Conservation (phyloP, 2,797 vertebrate genomes). For the Buceros bicornis region DNA sequence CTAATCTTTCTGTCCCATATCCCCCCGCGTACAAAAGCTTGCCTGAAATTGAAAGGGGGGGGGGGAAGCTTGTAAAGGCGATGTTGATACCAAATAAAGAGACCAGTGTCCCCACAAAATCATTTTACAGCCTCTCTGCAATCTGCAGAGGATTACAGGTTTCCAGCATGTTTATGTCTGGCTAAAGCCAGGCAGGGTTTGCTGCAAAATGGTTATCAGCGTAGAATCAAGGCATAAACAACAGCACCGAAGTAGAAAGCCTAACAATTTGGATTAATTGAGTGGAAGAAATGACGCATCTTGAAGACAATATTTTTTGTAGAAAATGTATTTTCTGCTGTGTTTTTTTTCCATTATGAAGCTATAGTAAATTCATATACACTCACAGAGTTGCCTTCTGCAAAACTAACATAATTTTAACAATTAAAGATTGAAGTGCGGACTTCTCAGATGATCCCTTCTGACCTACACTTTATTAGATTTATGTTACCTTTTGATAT, state of each 20-base stretch:
- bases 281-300: neutral
- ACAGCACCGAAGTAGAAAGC: neutral
- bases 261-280: neutral
- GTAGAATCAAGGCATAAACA: conserved; percentile 54
- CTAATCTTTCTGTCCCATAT: conserved; percentile 74
- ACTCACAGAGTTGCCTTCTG: conserved; percentile 35
- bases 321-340: conserved; percentile 23
- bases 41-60: conserved; percentile 59
- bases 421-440: conserved; percentile 70
- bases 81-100: conserved; percentile 63
- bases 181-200: conserved; percentile 38
- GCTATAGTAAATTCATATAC: conserved; percentile 15
- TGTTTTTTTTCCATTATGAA: conserved; percentile 35
- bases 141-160: conserved; percentile 67
- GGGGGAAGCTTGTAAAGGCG: conserved; percentile 36
- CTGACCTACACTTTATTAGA: conserved; percentile 75
- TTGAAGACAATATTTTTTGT: conserved; percentile 47
- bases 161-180: conserved; percentile 58
- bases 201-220: conserved; percentile 29
- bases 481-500: conserved; percentile 77
- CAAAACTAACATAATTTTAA: conserved; percentile 65
- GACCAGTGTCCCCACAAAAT: conserved; percentile 36
- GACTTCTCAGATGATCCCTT: conserved; percentile 76
- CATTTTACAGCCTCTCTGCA: conserved; percentile 63
- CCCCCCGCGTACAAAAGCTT: conserved; percentile 66